A percentile compares a stretch with the other conserved stretches of the same genome.
phyloP scores from a whole-genome alignment of 2,888 invertebrate species.

The Cryptocephalus moraei region DNA sequence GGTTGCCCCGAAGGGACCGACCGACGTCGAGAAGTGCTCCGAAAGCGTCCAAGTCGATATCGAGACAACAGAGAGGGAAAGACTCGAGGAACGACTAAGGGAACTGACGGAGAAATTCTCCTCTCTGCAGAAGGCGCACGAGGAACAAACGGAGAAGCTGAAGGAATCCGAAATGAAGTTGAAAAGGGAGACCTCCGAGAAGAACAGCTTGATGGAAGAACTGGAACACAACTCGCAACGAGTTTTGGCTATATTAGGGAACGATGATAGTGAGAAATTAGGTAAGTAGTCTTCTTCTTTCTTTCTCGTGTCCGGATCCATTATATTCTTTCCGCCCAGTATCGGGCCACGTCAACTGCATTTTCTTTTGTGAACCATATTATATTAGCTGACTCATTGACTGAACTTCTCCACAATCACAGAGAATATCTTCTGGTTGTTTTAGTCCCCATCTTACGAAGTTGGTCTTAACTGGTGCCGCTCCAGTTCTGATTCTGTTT shows the following conservation, averaged over 20 bases:
- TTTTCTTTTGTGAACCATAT: too few relatives aligned
- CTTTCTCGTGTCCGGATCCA: too few relatives aligned
- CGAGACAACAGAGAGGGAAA: slow-evolving; percentile 52
- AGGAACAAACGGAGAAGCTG: slow-evolving; percentile 37
- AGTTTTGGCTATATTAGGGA: slow-evolving; percentile 51
- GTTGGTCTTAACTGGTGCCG: too few relatives aligned
- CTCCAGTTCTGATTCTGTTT: too few relatives aligned
- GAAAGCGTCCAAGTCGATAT: slow-evolving; percentile 42
- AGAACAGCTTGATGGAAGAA: slow-evolving; percentile 64
- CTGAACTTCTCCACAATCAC: too few relatives aligned
- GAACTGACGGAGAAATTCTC: slow-evolving; percentile 51
- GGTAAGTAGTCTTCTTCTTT: too few relatives aligned
- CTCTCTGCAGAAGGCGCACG: slow-evolving; percentile 41
- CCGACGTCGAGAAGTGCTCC: slow-evolving; percentile 29
- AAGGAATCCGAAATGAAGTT: slow-evolving; percentile 49
- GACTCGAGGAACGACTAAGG: slow-evolving; percentile 48
- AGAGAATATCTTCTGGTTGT: too few relatives aligned
- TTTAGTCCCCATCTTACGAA: too few relatives aligned
- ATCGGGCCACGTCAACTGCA: too few relatives aligned
- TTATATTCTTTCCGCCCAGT: too few relatives aligned
- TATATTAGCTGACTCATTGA: too few relatives aligned
- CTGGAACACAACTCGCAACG: slow-evolving; percentile 64
- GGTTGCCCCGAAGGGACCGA: slow-evolving; percentile 26
- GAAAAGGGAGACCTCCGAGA: slow-evolving; percentile 59
- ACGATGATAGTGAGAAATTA: slow-evolving; percentile 27